A percentile compares a stretch with the other conserved stretches of the same genome.
Conservation (phyloP, 2,888 invertebrate species). For the Ormyrus nitidulus region DNA sequence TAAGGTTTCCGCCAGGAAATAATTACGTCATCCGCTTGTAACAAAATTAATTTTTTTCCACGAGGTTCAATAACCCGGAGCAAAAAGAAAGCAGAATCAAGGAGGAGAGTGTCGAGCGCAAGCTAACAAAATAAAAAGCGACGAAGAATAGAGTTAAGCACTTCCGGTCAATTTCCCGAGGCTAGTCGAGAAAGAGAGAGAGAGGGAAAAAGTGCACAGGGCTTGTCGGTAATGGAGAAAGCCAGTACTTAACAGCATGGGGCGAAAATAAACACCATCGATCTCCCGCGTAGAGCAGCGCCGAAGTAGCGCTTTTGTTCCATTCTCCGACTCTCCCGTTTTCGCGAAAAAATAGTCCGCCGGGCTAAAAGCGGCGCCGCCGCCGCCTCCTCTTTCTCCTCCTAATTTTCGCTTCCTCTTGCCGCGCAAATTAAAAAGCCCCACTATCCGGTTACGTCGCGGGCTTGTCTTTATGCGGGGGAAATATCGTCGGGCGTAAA, state of each 20-base stretch:
- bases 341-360: background rate
- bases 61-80: too few relatives aligned
- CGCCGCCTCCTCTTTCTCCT: constrained; percentile 6
- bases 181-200: background rate
- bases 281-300: constrained; percentile 59
- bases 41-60: too few relatives aligned
- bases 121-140: background rate
- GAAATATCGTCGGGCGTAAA: too few relatives aligned
- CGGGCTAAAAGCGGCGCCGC: too few relatives aligned
- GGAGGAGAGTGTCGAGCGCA: background rate
- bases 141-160: constrained; percentile 8
- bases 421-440: constrained; percentile 25
- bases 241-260: constrained; percentile 61
- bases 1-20: too few relatives aligned
- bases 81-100: background rate
- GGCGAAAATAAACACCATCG: constrained; percentile 65
- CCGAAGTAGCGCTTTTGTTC: background rate
- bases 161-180: constrained; percentile 27
- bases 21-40: too few relatives aligned
- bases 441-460: background rate
- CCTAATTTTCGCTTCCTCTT: background rate
- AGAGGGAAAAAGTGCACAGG: background rate
- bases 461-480: too few relatives aligned
- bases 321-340: background rate
- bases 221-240: constrained; percentile 64